phyloP scores from a whole-genome alignment of 2,888 invertebrate genomes.

The Eubasilissa splendida region DNA sequence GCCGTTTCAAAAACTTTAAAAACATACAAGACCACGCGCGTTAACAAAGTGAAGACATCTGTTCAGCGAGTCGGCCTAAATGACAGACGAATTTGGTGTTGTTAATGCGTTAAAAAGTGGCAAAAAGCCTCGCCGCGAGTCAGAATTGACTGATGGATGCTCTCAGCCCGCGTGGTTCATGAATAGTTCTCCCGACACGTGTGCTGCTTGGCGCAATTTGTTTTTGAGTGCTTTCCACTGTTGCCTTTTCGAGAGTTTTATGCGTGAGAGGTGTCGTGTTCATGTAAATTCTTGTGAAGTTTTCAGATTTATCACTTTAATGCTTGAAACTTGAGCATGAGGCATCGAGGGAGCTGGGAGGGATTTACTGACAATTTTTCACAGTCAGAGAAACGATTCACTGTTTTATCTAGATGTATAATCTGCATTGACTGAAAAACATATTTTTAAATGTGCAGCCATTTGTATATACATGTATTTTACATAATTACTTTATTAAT shows the following conservation, averaged over 20 bases:
- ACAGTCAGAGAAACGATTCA: not conserved
- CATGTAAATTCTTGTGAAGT: slow-evolving; percentile 34
- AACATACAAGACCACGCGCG: no score
- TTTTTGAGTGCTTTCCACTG: slow-evolving; percentile 35
- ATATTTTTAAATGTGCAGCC: no score
- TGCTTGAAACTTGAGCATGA: slow-evolving; percentile 9
- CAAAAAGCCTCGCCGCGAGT: not conserved
- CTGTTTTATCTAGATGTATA: not conserved
- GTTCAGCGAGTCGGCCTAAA: no score
- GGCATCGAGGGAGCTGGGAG: not conserved
- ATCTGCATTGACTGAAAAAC: not conserved
- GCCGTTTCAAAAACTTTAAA: no score
- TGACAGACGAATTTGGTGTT: no score
- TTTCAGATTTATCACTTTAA: slow-evolving; percentile 36
- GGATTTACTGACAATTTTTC: not conserved
- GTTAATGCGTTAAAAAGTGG: no score
- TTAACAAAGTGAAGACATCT: no score
- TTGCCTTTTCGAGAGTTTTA: slow-evolving; percentile 33
- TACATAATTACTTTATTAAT: no score
- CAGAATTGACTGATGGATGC: slow-evolving; percentile 24
- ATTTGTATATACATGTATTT: no score
- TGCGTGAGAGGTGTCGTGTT: slow-evolving; percentile 25
- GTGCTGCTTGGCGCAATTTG: slow-evolving; percentile 29
- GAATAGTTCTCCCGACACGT: slow-evolving; percentile 20
- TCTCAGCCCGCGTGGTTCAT: not conserved